Percentiles rank a stretch among this genome's conserved stretches.
Evolutionary conservation across 2,113 vertebrate genomes (phyloP).

Genomic region (Alosa alosa): DNA sequence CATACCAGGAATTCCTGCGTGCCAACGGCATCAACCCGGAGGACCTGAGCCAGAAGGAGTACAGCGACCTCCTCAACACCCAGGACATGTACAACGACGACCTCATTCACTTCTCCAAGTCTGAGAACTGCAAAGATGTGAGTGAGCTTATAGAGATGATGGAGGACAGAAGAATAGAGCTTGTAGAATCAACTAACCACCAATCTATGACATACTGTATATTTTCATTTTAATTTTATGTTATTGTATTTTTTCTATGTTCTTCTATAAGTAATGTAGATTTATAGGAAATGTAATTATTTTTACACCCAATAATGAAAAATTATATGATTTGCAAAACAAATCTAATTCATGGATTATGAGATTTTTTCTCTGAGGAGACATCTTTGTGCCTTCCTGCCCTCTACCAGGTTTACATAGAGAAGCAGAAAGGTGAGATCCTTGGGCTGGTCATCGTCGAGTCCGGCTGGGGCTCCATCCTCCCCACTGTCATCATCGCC

Average conservation of each 20-base stretch:
- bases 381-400: neutral
- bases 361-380: neutral
- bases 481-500: constrained; percentile 96
- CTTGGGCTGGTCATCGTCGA: constrained; percentile 95
- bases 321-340: neutral
- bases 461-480: constrained; percentile 97
- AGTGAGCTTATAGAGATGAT: constrained; percentile 39
- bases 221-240: too few relatives aligned
- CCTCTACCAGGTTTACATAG: constrained; percentile 84
- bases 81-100: constrained; percentile 99
- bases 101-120: constrained; percentile 96
- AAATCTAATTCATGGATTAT: neutral
- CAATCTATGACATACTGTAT: too few relatives aligned
- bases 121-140: constrained; percentile 98
- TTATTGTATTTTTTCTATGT: too few relatives aligned
- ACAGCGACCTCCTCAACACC: constrained; percentile 93
- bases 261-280: too few relatives aligned
- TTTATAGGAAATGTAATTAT: too few relatives aligned
- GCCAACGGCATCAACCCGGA: constrained; percentile 96
- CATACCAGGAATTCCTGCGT: constrained; percentile 94
- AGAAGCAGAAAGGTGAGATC: constrained; percentile 96
- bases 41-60: constrained; percentile 96
- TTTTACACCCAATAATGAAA: neutral
- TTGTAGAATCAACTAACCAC: neutral
- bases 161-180: neutral